phyloP scores from a whole-genome alignment of 2,113 vertebrate genomes.

The Oryzias javanicus region DNA sequence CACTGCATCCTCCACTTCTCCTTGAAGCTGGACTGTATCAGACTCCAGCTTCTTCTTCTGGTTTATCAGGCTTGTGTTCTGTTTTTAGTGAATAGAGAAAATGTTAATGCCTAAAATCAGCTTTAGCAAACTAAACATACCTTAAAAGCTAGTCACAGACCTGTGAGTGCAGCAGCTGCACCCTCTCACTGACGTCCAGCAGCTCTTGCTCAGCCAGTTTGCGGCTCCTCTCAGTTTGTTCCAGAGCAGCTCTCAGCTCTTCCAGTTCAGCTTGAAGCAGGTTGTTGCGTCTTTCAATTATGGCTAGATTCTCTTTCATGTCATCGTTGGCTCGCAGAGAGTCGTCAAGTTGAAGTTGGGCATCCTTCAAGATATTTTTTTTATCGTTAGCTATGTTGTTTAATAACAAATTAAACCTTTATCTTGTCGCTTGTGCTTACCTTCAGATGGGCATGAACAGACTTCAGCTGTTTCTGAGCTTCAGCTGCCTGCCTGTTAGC shows the following conservation, averaged over 20 bases:
- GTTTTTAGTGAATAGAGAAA: background rate
- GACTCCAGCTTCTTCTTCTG: conserved; percentile 78
- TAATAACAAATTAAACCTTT: conserved; percentile 72
- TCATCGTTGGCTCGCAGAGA: conserved; percentile 42
- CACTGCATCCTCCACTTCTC: conserved; percentile 73
- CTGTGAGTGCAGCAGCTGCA: conserved; percentile 73
- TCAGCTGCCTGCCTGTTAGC: conserved; percentile 78
- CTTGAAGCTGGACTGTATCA: conserved; percentile 68
- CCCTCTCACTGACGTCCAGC: conserved; percentile 66
- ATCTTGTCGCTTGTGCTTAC: conserved; percentile 73
- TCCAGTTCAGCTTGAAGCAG: conserved; percentile 82
- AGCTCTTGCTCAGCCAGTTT: conserved; percentile 52
- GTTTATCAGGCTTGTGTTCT: conserved; percentile 72
- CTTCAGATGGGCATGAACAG: conserved; percentile 64
- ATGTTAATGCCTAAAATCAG: no score
- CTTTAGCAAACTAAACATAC: no score
- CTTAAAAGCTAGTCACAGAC: conserved; percentile 16
- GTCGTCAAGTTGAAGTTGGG: conserved; percentile 82
- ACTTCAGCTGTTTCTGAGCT: conserved; percentile 80
- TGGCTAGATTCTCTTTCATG: conserved; percentile 76
- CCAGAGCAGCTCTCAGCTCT: conserved; percentile 77
- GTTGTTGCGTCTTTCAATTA: conserved; percentile 80
- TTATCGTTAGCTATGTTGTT: no score
- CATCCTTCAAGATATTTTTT: conserved; percentile 66
- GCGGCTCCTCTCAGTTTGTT: conserved; percentile 71